Conservation (phyloP, 2,113 vertebrate species). For the Oreochromis tanganicae region DNA sequence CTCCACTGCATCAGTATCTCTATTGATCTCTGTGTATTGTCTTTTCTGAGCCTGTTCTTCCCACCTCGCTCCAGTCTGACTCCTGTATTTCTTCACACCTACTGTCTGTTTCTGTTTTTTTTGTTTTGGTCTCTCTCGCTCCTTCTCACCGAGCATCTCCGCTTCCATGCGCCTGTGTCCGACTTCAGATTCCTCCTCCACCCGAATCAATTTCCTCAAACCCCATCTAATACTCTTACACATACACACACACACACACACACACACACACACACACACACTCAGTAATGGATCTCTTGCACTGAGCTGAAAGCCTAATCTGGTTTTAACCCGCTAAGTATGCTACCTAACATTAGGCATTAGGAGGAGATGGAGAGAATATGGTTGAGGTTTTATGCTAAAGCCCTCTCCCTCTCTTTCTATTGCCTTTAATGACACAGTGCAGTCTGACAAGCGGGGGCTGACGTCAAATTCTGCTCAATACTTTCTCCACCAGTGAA, state of each 20-base stretch:
- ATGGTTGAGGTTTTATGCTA: conserved; percentile 25
- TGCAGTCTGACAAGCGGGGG: conserved; percentile 14
- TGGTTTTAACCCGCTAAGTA: conserved; percentile 49
- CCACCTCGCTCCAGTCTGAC: background rate
- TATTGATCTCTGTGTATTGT: background rate
- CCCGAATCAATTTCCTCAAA: conserved; percentile 43
- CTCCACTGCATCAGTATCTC: background rate
- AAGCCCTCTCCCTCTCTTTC: conserved; percentile 1
- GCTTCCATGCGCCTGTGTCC: background rate
- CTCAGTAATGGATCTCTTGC: conserved; percentile 38
- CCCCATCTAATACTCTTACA: conserved; percentile 34
- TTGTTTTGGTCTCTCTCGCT: background rate
- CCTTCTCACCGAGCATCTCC: background rate
- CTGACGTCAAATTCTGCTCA: conserved; percentile 35
- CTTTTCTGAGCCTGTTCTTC: background rate
- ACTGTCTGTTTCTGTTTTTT: background rate
- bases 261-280: background rate
- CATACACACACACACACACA: no score
- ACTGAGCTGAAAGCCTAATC: conserved; percentile 47
- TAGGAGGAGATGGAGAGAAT: conserved; percentile 29
- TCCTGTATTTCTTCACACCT: background rate
- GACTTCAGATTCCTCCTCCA: conserved; percentile 18
- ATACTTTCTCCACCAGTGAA: conserved; percentile 28
- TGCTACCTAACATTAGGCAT: conserved; percentile 37
- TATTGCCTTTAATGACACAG: conserved; percentile 28